Base-by-base conservation (phyloP, 2,888 invertebrate species). In the Calameuta idolon region DNA sequence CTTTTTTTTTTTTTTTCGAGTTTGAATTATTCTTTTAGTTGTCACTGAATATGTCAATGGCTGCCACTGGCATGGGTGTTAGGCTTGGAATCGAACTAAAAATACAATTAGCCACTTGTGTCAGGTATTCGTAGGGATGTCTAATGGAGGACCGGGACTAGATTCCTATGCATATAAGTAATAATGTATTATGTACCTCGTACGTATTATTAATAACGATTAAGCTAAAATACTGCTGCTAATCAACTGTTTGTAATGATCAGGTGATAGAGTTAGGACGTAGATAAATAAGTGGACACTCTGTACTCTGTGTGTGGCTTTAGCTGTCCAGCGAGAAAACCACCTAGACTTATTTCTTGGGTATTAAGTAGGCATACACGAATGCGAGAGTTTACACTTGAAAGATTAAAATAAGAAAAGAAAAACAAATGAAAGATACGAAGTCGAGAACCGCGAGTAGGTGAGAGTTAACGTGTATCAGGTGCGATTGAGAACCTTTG, bases 231-330 rank as follows among this genome's bases (percentile, higher is more conserved):
- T 55, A 55, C 9, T 55, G 23, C 55, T 23, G 55, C 55, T 55
- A 55, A 55, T 55, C 55, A 55, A 55, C 23, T 55, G 55, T 55
- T 40, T 40, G 4, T 40, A 55, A 55, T 23, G 23, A 55, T 55
- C 55, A 23, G 23, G 23, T 9, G 55, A 55, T 9, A 55, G 23
- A 9, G 23, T 23, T 55, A 55, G 55, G 1, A 0, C 9, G 55
- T 55, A 55, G 55, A 23, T 9, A 1, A 23, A 4, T 23, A 9
- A 23, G 23, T 23, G 55, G 55, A 23, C 55, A 23, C 23, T 55
- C 55, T 55, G 23, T 11, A 78, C 75, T 69, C 9, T 35, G 33
- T 33, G 69, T 77, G 77, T 69, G 77, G 69, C 77, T 77, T 77
- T 74, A 55, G 69, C 77, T 69, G 68, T 40, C 12, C 74, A 40